A percentile compares a stretch with the other conserved stretches of the same genome.
Evolutionary conservation across 1,140 invertebrate genomes (phyloP).

Genomic region (Rhyacophila brunnea): DNA sequence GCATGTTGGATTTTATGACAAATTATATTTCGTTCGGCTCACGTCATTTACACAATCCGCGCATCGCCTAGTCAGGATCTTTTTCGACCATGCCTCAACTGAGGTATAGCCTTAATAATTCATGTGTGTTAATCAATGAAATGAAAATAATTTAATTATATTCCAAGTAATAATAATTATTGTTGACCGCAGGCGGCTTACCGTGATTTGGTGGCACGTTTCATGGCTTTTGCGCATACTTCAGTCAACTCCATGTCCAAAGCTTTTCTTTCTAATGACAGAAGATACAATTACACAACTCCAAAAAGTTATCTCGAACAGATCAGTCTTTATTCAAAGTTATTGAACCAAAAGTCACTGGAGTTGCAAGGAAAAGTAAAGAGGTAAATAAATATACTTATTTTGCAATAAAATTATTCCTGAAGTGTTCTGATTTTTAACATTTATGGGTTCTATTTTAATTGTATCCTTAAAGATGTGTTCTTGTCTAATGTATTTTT

Average conservation of each 20-base stretch:
- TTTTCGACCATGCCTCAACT: no score
- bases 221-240: slow-evolving; percentile 93
- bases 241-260: slow-evolving; percentile 90
- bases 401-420: no score
- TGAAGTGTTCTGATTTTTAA: no score
- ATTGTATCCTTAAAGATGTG: neutral
- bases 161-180: no score
- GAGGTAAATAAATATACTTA: slow-evolving; percentile 53
- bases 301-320: slow-evolving; percentile 96
- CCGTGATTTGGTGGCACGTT: slow-evolving; percentile 77
- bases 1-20: no score
- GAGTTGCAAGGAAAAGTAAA: slow-evolving; percentile 82
- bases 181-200: slow-evolving; percentile 54
- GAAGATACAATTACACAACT: slow-evolving; percentile 94
- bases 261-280: slow-evolving; percentile 82
- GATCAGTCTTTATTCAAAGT: slow-evolving; percentile 87
- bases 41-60: no score
- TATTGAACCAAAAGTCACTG: slow-evolving; percentile 77
- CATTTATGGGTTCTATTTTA: no score
- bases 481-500: neutral
- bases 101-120: no score
- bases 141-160: no score
- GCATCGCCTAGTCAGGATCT: no score
- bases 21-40: no score
- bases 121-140: no score